Evolutionary conservation across 2,888 invertebrate genomes (phyloP).

Genomic region (Malacosoma neustria): DNA sequence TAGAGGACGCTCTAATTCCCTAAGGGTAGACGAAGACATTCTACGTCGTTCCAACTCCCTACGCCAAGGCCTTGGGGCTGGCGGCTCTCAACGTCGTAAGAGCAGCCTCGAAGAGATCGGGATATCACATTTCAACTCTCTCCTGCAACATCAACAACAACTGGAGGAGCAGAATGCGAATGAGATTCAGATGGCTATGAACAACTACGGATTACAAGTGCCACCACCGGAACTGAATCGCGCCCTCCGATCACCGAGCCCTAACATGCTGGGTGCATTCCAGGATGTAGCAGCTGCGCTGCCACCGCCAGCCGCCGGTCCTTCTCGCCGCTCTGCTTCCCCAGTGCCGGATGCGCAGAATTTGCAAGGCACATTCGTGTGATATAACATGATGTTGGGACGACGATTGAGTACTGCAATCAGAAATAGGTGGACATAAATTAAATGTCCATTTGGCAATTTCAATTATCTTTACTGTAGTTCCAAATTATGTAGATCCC

Average conservation of each 20-base stretch:
- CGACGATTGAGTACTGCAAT: slow-evolving; percentile 86
- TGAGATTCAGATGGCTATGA: slow-evolving; percentile 89
- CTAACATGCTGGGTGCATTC: slow-evolving; percentile 47
- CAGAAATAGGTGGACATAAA: slow-evolving; percentile 82
- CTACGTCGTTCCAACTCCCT: slow-evolving; percentile 88
- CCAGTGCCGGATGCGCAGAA: slow-evolving; percentile 79
- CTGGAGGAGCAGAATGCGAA: slow-evolving; percentile 79
- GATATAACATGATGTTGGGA: slow-evolving; percentile 96
- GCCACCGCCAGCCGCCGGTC: slow-evolving; percentile 46
- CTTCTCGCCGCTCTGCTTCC: slow-evolving; percentile 38
- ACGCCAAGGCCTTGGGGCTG: slow-evolving; percentile 84
- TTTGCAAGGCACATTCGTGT: slow-evolving; percentile 93
- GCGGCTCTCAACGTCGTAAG: slow-evolving; percentile 81
- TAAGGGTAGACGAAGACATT: slow-evolving; percentile 90
- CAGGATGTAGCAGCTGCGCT: slow-evolving; percentile 66
- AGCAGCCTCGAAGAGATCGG: slow-evolving; percentile 92
- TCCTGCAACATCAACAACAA: slow-evolving; percentile 73
- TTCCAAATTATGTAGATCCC: slow-evolving; percentile 2
- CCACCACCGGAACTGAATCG: slow-evolving; percentile 81
- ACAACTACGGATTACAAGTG: slow-evolving; percentile 88
- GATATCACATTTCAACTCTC: slow-evolving; percentile 84
- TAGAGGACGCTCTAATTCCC: slow-evolving; percentile 88
- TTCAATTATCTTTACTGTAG: background rate
- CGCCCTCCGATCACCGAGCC: slow-evolving; percentile 59
- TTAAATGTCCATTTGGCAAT: slow-evolving; percentile 3